phyloP scores from a whole-genome alignment of 2,797 vertebrate species.

The Oophaga sylvatica region DNA sequence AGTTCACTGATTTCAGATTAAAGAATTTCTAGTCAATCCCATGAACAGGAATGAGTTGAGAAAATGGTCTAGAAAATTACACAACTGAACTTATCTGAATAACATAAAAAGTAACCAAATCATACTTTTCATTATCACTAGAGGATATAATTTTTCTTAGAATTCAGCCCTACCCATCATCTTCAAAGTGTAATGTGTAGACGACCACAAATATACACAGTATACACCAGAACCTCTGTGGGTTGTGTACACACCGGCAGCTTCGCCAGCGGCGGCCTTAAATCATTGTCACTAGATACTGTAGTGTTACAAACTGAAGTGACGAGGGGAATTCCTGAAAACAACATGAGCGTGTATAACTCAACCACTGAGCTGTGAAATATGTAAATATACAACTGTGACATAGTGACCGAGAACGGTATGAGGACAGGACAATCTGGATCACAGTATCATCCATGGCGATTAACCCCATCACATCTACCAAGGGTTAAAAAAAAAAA shows the following conservation, averaged over 20 bases:
- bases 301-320: not conserved
- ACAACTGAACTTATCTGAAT: too few species aligned
- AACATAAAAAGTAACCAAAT: not conserved
- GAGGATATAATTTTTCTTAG: too few species aligned
- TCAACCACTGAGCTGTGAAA: conserved; percentile 28
- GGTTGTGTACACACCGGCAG: not conserved
- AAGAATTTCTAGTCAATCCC: not conserved
- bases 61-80: not conserved
- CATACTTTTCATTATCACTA: too few species aligned
- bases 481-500: not conserved
- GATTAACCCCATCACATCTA: not conserved
- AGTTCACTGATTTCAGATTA: not conserved
- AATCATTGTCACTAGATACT: not conserved
- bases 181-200: too few species aligned
- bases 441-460: not conserved
- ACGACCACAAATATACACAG: too few species aligned
- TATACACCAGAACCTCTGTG: not conserved
- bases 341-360: not conserved
- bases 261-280: not conserved
- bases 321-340: conserved; percentile 41
- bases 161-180: too few species aligned
- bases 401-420: not conserved
- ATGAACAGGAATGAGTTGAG: too few species aligned
- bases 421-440: conserved; percentile 3
- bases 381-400: conserved; percentile 34